phyloP scores from a whole-genome alignment of 1,140 invertebrate species.

The Oryzaephilus surinamensis region DNA sequence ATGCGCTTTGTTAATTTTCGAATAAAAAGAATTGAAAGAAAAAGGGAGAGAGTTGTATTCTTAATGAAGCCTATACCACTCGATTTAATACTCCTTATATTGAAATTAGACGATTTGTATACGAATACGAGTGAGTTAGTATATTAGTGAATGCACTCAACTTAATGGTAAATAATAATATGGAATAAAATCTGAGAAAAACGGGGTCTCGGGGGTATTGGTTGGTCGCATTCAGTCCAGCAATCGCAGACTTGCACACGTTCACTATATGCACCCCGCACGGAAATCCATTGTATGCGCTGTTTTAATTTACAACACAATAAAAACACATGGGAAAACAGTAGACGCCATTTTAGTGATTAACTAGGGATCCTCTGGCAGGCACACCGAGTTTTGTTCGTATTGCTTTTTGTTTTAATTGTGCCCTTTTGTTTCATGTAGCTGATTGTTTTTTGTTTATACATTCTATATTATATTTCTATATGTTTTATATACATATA shows the following conservation, averaged over 20 bases:
- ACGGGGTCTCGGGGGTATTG: constrained; percentile 15
- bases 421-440: constrained; percentile 31
- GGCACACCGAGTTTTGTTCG: constrained; percentile 28
- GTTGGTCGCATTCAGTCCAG: constrained; percentile 19
- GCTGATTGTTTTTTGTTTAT: constrained; percentile 32
- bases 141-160: too few species aligned
- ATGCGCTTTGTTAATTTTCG: too few species aligned
- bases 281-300: constrained; percentile 33
- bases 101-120: too few species aligned
- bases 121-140: too few species aligned
- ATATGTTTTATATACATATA: not conserved
- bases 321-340: constrained; percentile 40
- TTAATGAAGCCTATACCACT: too few species aligned
- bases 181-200: too few species aligned
- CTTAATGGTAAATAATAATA: too few species aligned
- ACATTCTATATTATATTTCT: constrained; percentile 14
- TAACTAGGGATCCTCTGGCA: constrained; percentile 36
- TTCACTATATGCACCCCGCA: constrained; percentile 15
- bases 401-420: constrained; percentile 37
- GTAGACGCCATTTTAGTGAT: constrained; percentile 39
- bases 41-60: too few species aligned
- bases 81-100: too few species aligned
- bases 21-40: too few species aligned
- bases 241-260: constrained; percentile 27
- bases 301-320: constrained; percentile 40